Evolutionary conservation across 2,113 vertebrate species (phyloP).

Genomic region (Sander vitreus): DNA sequence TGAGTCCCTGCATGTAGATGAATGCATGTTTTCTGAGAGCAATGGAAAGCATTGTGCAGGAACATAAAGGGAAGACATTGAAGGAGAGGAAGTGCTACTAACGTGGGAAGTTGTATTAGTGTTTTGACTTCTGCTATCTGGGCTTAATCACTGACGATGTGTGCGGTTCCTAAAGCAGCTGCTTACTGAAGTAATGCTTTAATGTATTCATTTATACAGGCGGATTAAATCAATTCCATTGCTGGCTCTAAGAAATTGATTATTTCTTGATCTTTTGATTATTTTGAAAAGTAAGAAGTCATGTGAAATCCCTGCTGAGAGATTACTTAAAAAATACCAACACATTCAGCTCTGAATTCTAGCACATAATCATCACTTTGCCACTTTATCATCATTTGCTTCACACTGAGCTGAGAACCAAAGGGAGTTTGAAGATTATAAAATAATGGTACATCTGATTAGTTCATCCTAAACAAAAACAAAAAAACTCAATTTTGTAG

Average conservation of each 20-base stretch:
- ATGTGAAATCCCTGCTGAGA: constrained; percentile 11
- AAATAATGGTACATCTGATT: constrained; percentile 24
- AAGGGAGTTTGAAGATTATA: constrained; percentile 4
- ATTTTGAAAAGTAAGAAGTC: constrained; percentile 2
- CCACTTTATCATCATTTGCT: constrained; percentile 37
- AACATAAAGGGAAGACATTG: background rate
- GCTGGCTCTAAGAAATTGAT: too few relatives aligned
- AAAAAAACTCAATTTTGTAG: background rate
- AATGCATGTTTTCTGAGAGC: background rate
- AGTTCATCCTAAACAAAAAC: background rate
- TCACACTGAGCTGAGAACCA: constrained; percentile 23
- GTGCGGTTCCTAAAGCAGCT: background rate
- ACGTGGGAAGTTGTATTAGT: background rate
- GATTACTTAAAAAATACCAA: constrained; percentile 9
- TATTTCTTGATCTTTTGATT: background rate
- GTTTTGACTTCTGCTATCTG: constrained; percentile 7
- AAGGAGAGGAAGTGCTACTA: constrained; percentile 13
- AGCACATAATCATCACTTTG: constrained; percentile 28
- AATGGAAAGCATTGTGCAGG: background rate
- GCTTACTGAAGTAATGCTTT: background rate
- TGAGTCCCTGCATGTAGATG: background rate
- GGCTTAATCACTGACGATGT: background rate
- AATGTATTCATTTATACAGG: background rate
- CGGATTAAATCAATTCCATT: background rate
- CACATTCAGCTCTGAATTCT: constrained; percentile 23